Percentiles rank a stretch among this genome's conserved stretches.
These are phyloP conservation scores for Schrankia costaestrigalis DNA, from an alignment of 2,888 invertebrate genomes.

Conservation along the genomic window DNA sequence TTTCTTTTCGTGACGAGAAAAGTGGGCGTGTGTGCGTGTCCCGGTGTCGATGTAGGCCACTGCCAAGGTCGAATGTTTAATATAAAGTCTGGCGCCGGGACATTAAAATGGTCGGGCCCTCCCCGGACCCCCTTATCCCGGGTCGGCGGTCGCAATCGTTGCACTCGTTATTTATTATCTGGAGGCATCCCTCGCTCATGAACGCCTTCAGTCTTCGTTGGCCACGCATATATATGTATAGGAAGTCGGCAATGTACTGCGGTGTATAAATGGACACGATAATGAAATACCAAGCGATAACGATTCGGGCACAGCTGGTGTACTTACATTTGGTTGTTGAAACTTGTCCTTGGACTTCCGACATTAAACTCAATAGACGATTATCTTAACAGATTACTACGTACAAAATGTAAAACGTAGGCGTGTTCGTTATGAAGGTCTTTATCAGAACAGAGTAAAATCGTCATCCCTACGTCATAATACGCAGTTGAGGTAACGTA, in stretches of 20 bases:
- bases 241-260: constrained; percentile 16
- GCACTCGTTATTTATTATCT: constrained; percentile 80
- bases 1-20: constrained; percentile 73
- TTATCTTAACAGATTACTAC: constrained; percentile 41
- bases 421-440: constrained; percentile 37
- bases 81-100: constrained; percentile 80
- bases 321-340: constrained; percentile 45
- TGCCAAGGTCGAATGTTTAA: constrained; percentile 81
- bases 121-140: constrained; percentile 68
- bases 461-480: constrained; percentile 34
- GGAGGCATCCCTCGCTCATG: constrained; percentile 62
- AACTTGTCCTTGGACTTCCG: constrained; percentile 48
- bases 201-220: constrained; percentile 47
- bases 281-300: too few relatives aligned
- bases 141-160: constrained; percentile 75
- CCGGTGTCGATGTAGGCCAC: constrained; percentile 78
- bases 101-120: constrained; percentile 80
- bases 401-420: constrained; percentile 33
- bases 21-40: constrained; percentile 76
- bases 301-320: too few relatives aligned
- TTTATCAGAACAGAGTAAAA: constrained; percentile 40
- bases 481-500: constrained; percentile 36
- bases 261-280: constrained; percentile 26
- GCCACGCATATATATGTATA: constrained; percentile 29
- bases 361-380: constrained; percentile 50